Base-by-base conservation (phyloP, 2,797 vertebrate genomes). In the Siniperca undulata region DNA sequence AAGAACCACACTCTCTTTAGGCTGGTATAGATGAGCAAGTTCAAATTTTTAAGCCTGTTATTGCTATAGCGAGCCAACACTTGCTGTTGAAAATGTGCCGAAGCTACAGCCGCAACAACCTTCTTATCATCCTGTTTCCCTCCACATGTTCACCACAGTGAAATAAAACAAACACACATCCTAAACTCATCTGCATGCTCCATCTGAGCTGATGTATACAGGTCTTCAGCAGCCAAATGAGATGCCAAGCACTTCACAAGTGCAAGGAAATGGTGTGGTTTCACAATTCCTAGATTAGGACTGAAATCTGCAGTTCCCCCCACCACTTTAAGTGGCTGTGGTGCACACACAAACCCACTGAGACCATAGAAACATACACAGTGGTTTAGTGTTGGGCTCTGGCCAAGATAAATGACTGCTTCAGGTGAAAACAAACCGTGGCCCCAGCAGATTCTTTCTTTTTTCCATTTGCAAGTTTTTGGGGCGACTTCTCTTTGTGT, bases 351-450 rank as follows among this genome's bases (percentile, higher is more conserved):
- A 93, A 93, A 93, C 93, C 94, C 93, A 74, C 86, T 60, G 95
- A 95, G 95, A 95, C 94, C 91, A 79, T 94, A 95, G 95, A 95
- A 96, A 96, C 92, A 96, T 95, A 96, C 94, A 96, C 94, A 94
- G 94, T 91, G 94, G 95, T 95, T 95, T 95, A 93, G 92, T 80
- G 79, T 92, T 96, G 95, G 95, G 87, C 81, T 88, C 78, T 74
- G 70, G 95, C 95, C 96, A 96, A 96, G 93, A 96, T 89, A 96
- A 96, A 96, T 94, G 93, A 93, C 94, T 95, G 91, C 94, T 95
- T 95, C 95, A 96, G 95, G 95, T 96, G 93, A 95, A 95, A 96
- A 95, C 93, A 95, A 96, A 96, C 93, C 84, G 80, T 93, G 89
- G 94, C 89, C 90, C 88, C 86, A 85, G 88, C 82, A 93, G 77